Conservation (phyloP, 2,797 vertebrate species). For the Oreonectes daqikongensis region DNA sequence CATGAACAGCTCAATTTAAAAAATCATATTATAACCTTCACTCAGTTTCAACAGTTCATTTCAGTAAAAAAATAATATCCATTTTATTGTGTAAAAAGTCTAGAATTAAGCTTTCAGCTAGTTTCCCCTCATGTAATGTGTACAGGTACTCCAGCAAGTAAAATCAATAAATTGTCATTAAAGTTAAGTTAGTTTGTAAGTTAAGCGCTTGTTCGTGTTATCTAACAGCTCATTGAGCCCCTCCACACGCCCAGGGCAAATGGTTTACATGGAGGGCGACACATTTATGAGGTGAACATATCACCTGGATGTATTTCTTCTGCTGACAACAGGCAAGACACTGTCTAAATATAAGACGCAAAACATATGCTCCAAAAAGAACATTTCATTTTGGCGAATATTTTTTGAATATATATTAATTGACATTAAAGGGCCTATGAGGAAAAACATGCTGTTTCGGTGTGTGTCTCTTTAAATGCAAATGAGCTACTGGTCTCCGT, state of each 20-base stretch:
- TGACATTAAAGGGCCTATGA: too few species aligned
- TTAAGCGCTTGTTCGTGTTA: conserved; percentile 62
- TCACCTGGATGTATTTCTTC: conserved; percentile 72
- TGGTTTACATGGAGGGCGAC: conserved; percentile 73
- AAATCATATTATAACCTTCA: too few species aligned
- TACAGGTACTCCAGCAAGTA: not conserved
- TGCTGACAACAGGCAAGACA: conserved; percentile 68
- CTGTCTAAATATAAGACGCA: conserved; percentile 66
- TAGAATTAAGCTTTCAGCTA: not conserved
- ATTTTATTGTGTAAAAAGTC: not conserved
- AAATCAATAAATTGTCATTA: conserved; percentile 46
- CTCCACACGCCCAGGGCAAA: conserved; percentile 60
- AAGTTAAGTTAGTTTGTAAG: conserved; percentile 46
- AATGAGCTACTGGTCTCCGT: too few species aligned
- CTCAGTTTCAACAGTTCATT: too few species aligned
- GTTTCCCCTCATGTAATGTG: too few species aligned
- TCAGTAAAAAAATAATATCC: too few species aligned
- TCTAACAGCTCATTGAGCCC: conserved; percentile 65
- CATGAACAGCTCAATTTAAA: too few species aligned
- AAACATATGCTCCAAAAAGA: too few species aligned
- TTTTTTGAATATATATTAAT: too few species aligned
- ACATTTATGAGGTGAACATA: conserved; percentile 81
- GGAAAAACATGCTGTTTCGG: too few species aligned
- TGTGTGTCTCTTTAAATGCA: too few species aligned
- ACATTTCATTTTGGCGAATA: too few species aligned